Evolutionary conservation across 2,113 vertebrate genomes (phyloP), one percentile per base, ranked within the genome.

Genomic region (Phaethornis superciliosus): DNA sequence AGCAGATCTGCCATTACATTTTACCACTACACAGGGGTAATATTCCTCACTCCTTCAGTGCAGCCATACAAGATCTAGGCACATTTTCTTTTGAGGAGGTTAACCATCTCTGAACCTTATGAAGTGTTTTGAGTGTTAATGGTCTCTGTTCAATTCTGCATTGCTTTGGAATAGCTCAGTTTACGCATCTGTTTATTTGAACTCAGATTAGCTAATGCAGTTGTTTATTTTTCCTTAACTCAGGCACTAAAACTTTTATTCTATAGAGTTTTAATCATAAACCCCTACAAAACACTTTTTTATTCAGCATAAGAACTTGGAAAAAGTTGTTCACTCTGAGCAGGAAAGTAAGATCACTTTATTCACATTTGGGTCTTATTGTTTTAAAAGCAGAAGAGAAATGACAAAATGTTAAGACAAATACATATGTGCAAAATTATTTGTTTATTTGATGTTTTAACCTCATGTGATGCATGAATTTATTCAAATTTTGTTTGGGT

Each of bases 151-250:
- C 67, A 78, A 74, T 64, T 59, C 69, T 87, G 60, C 51, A 56
- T 19, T 69, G 60, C 75, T 93, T 93, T 94, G 81, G 92, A 80
- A 69, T 17, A 75, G 64, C 42, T 74, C 67, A 55, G 74, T 10
- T 95, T 89, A 94, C 85, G 74, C 70, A 90, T 84, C 49, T 95
- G 87, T 95, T 97, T 96, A 96, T 95, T 79, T 85, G 68, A 95
- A 81, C 79, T 46, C 74, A 44, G 91, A 93, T 94, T 90, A 92
- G 91, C 80, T 94, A 94, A 96, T 68, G 84, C 59, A 74, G 47
- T 78, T 93, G 82, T 90, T 97, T 94, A 89, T 84, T 97, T 95
- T 94, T 85, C 49, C 75, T 95, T 92, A 91, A 77, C 59, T 85
- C 64, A 47, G 88, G 42, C 28, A 92, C 59, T 72, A 87, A 94